Base-by-base conservation (phyloP, 2,113 vertebrate species). In the Sinocyclocheilus rhinocerous region DNA sequence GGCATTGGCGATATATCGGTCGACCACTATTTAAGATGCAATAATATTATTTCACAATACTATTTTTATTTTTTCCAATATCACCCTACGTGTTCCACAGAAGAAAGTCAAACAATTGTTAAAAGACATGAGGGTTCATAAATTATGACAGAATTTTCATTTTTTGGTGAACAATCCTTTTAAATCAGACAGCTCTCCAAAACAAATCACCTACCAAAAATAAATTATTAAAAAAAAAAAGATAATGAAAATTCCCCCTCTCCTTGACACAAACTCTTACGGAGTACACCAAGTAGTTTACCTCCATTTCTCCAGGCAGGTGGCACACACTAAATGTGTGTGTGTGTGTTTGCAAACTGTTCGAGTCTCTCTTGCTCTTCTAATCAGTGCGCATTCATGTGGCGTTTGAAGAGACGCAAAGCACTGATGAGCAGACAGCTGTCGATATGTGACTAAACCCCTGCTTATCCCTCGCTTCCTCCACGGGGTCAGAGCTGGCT, bases 341-440 rank as follows among this genome's bases (percentile, higher is more conserved):
- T 69, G 26, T 50, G 39, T 2, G 18, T 29, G 42, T 70, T 52
- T 36, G 63, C 26, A 48, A 82, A 70, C 63, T 13, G 9, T 52
- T 36, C 20, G 16, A 18, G 29, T 52, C 59, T 42, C 67, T 85
- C 82, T 85, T 33, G 69, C 86, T 87, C 83, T 87, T 87, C 84
- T 84, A 90, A 90, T 92, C 89, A 91, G 90, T 86, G 65, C 67
- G 72, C 76, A 81, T 86, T 85, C 84, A 84, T 85, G 75, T 85
- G 76, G 81, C 65, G 63, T 87, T 75, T 88, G 88, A 2, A 63
- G 69, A 75, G 50, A 77, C 83, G 83, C 26, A 83, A 90, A 70
- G 57, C 61, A 69, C 86, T 83, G 89, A 92, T 83, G 91, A 91
- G 90, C 90, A 81, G 91, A 92, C 93, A 94, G 93, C 93, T 92